Conservation (phyloP, 2,888 invertebrate genomes). For the Lysandra coridon region DNA sequence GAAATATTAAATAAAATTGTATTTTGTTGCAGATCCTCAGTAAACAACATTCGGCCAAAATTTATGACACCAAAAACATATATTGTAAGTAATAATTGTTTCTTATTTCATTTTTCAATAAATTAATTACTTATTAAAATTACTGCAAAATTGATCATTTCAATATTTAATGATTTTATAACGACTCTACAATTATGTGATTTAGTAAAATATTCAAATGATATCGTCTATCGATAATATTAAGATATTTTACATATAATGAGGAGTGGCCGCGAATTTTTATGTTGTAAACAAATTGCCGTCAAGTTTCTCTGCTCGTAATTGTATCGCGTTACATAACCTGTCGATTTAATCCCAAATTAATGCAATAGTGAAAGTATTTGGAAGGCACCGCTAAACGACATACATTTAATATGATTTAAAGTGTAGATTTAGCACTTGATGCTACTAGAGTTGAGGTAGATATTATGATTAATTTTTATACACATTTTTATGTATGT, state of each 20-base stretch:
- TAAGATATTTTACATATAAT: background rate
- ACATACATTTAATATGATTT: slow-evolving; percentile 35
- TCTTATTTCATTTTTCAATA: background rate
- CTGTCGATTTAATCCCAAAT: slow-evolving; percentile 50
- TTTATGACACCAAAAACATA: slow-evolving; percentile 70
- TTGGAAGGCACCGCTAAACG: slow-evolving; percentile 47
- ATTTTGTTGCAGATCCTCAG: slow-evolving; percentile 68
- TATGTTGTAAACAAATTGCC: slow-evolving; percentile 64
- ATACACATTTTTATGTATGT: background rate
- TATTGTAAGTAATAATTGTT: slow-evolving; percentile 54
- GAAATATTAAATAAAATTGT: slow-evolving; percentile 30
- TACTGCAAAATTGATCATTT: background rate
- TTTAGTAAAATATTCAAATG: slow-evolving; percentile 12
- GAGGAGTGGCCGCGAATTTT: slow-evolving; percentile 55
- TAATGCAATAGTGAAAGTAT: slow-evolving; percentile 56
- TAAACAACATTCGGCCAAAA: slow-evolving; percentile 52
- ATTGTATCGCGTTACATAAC: slow-evolving; percentile 60
- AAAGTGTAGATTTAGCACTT: background rate
- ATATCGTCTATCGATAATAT: background rate
- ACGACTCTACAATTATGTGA: background rate
- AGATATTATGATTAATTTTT: background rate
- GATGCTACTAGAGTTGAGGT: background rate
- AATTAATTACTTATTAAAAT: background rate
- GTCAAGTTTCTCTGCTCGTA: slow-evolving; percentile 70
- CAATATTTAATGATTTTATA: background rate